Percentiles rank a stretch among this genome's conserved stretches.
phyloP scores from a whole-genome alignment of 2,888 invertebrate genomes.

The Mesorhabditis spiculigera region DNA sequence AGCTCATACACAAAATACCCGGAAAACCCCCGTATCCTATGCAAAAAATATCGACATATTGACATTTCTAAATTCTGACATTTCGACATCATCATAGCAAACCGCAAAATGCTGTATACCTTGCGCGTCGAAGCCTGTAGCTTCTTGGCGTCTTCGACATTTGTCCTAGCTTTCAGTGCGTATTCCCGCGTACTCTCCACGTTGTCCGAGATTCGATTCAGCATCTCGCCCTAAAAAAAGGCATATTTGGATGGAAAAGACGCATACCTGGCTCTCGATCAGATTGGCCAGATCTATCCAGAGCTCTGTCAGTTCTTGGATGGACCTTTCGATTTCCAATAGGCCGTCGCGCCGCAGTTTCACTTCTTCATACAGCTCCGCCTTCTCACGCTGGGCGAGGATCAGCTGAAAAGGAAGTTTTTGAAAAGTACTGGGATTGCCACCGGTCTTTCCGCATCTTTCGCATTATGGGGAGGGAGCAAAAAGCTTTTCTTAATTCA shows the following conservation, averaged over 20 bases:
- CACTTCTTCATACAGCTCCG: not conserved
- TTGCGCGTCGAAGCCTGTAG: not conserved
- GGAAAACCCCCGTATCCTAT: too few species aligned
- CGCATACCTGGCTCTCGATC: not conserved
- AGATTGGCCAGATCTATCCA: not conserved
- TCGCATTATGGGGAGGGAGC: not conserved
- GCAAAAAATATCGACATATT: too few species aligned
- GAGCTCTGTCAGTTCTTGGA: not conserved
- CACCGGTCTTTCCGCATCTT: not conserved
- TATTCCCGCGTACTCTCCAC: not conserved
- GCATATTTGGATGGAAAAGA: not conserved
- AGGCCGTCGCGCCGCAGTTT: constrained; percentile 1
- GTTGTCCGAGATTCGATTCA: not conserved
- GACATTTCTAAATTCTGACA: too few species aligned
- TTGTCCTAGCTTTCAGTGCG: not conserved
- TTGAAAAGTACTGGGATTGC: not conserved
- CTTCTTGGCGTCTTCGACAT: constrained; percentile 3
- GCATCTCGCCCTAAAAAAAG: constrained; percentile 6
- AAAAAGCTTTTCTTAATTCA: not conserved
- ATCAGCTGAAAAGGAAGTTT: not conserved
- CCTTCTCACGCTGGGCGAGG: constrained; percentile 5
- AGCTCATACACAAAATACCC: too few species aligned
- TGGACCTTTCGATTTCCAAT: not conserved
- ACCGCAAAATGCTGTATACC: not conserved
- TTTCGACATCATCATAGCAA: not conserved